Conservation (phyloP, 2,797 vertebrate genomes). For the Poecilia gillii region DNA sequence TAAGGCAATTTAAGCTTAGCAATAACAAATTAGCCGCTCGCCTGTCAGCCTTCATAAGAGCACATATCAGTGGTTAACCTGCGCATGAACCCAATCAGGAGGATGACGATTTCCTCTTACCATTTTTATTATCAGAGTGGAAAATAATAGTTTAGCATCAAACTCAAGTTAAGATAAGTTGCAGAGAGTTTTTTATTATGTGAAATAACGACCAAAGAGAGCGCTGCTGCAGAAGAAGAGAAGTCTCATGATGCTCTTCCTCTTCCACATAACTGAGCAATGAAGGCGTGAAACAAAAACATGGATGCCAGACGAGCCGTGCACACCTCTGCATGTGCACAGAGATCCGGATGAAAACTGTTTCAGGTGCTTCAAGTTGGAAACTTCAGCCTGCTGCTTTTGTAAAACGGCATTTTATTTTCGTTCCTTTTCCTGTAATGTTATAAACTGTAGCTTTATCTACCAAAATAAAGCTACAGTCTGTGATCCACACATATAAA, state of each 20-base stretch:
- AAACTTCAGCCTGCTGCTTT: no score
- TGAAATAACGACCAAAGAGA: neutral
- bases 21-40: neutral
- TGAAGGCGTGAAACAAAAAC: neutral
- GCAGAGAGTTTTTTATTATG: neutral
- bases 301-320: neutral
- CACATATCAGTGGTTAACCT: neutral
- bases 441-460: no score
- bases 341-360: neutral
- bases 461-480: neutral
- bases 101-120: neutral
- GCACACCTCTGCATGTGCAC: neutral
- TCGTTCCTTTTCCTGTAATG: no score
- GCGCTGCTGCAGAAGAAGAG: neutral
- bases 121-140: neutral
- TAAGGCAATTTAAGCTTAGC: neutral
- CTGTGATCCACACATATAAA: neutral
- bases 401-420: no score
- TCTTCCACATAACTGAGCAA: constrained; percentile 5
- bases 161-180: neutral
- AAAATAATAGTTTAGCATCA: neutral
- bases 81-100: neutral
- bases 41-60: neutral
- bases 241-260: neutral
- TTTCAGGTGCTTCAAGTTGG: neutral